Evolutionary conservation across 2,797 vertebrate species (phyloP).

Genomic region (Rhincodon typus): DNA sequence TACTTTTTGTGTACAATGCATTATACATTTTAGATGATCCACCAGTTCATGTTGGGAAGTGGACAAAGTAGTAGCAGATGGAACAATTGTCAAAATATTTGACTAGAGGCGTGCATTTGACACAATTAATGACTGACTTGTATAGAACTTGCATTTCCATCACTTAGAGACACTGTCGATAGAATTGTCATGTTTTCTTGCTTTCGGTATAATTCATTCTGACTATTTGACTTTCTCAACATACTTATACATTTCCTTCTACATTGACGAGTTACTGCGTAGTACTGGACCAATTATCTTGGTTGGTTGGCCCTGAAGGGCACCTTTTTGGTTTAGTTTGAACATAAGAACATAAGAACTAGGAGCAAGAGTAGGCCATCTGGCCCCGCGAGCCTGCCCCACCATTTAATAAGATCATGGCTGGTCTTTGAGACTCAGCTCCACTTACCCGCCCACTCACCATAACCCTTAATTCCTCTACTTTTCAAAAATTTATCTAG

Average conservation of each 20-base stretch:
- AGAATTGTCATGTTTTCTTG: not conserved
- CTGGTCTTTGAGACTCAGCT: too few relatives aligned
- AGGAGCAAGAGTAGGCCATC: too few relatives aligned
- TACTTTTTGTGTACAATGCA: not conserved
- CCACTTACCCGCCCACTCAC: too few relatives aligned
- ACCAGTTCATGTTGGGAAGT: not conserved
- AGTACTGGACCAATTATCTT: not conserved
- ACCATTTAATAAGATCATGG: too few relatives aligned
- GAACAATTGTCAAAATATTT: constrained; percentile 20
- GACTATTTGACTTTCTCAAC: not conserved
- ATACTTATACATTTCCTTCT: not conserved
- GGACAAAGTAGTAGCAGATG: constrained; percentile 2
- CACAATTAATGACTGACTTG: not conserved
- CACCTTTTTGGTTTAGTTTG: not conserved
- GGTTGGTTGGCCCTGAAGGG: not conserved
- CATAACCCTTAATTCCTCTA: too few relatives aligned
- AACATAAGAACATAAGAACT: too few relatives aligned
- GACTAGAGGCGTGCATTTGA: not conserved
- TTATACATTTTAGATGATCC: not conserved
- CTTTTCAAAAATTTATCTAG: too few relatives aligned
- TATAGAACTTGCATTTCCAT: not conserved
- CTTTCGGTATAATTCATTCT: not conserved
- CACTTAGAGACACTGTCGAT: not conserved
- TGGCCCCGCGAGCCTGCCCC: too few relatives aligned
- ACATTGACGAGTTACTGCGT: not conserved